These are phyloP conservation scores for Saturnia japonica DNA, from an alignment of 2,888 invertebrate species.

Conservation along the genomic window DNA sequence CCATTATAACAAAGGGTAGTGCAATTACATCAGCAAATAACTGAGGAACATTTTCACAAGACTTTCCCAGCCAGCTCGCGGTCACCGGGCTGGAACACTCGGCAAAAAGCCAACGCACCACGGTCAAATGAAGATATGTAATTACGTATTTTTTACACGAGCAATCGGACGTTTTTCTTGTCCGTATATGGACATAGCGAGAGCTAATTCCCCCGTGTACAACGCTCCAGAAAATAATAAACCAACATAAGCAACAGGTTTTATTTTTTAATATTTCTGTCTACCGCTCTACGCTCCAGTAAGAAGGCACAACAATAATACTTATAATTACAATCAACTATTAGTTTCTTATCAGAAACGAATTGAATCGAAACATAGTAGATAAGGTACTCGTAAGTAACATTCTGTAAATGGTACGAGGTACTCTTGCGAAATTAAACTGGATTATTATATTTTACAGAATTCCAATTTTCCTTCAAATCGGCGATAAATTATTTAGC, in stretches of 20 bases:
- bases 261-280: constrained; percentile 51
- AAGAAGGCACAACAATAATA: constrained; percentile 33
- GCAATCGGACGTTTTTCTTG: constrained; percentile 59
- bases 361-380: not conserved
- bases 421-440: constrained; percentile 41
- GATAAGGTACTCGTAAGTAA: constrained; percentile 35
- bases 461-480: constrained; percentile 72
- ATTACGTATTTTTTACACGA: constrained; percentile 69
- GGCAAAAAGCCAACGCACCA: constrained; percentile 69
- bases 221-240: constrained; percentile 14
- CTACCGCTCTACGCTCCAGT: constrained; percentile 39
- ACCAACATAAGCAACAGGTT: constrained; percentile 41
- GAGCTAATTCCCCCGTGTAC: constrained; percentile 69
- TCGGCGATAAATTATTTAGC: constrained; percentile 67
- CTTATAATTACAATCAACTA: not conserved
- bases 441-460: constrained; percentile 44
- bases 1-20: constrained; percentile 17
- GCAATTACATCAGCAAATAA: constrained; percentile 12
- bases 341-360: not conserved
- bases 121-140: constrained; percentile 80
- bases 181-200: constrained; percentile 56
- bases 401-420: constrained; percentile 44
- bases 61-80: constrained; percentile 61
- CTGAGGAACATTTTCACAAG: constrained; percentile 49
- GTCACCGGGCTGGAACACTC: constrained; percentile 55